These are phyloP conservation scores for Chromoteleia sp. DNA, from an alignment of 2,888 invertebrate species.

Conservation along the genomic window DNA sequence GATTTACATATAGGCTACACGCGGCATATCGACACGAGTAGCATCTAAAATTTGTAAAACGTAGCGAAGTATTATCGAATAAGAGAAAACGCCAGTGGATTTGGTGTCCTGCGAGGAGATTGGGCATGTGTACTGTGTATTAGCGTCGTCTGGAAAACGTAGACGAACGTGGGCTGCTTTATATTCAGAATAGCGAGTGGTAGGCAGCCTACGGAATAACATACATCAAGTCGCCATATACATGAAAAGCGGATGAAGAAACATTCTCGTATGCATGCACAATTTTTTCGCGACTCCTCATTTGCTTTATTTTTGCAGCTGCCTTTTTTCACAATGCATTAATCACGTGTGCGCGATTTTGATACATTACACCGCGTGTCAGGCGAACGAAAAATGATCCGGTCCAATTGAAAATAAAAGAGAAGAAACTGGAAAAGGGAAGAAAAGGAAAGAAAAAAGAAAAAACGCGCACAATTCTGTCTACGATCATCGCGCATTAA, in stretches of 20 bases:
- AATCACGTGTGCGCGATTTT: slow-evolving; percentile 56
- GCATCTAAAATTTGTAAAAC: slow-evolving; percentile 50
- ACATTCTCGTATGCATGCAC: slow-evolving; percentile 70
- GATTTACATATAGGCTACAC: slow-evolving; percentile 16
- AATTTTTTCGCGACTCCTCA: slow-evolving; percentile 58
- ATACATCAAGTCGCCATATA: slow-evolving; percentile 68
- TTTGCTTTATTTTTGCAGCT: slow-evolving; percentile 61
- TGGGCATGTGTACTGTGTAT: slow-evolving; percentile 67
- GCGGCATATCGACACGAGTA: slow-evolving; percentile 26
- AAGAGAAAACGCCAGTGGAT: slow-evolving; percentile 48
- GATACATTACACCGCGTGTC: slow-evolving; percentile 24
- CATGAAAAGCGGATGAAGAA: slow-evolving; percentile 71
- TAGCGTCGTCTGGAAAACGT: slow-evolving; percentile 70
- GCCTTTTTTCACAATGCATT: slow-evolving; percentile 59
- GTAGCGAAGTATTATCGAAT: slow-evolving; percentile 61
- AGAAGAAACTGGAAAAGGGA: neutral
- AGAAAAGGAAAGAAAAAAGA: neutral
- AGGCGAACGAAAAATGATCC: neutral
- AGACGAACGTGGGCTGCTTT: slow-evolving; percentile 75
- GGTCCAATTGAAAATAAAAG: neutral
- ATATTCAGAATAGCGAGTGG: slow-evolving; percentile 77
- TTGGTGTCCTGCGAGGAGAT: slow-evolving; percentile 61
- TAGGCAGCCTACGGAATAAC: slow-evolving; percentile 71
- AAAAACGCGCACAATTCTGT: neutral
- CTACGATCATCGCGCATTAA: slow-evolving; percentile 14